Conservation (phyloP, 1,140 invertebrate species). For the Sycobia sp. region DNA sequence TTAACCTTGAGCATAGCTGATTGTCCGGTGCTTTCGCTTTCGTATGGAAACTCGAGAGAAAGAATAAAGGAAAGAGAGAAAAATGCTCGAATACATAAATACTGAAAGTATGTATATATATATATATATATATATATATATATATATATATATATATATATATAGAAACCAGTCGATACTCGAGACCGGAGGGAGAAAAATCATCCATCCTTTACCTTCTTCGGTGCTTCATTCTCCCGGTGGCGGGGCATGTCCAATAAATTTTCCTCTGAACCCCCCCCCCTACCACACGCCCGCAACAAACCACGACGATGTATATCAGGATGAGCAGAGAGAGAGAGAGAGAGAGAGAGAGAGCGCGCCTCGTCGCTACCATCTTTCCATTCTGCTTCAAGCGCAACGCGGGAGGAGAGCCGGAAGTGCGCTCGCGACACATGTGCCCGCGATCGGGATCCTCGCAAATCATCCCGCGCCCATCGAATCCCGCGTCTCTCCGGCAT, state of each 20-base stretch:
- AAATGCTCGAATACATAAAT: too few relatives aligned
- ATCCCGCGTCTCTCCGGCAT: conserved; percentile 18
- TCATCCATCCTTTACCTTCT: not conserved
- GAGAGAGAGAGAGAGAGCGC: too few relatives aligned
- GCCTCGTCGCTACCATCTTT: too few relatives aligned
- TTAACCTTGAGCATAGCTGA: conserved; percentile 10
- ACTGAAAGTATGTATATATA: too few relatives aligned
- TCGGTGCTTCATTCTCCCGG: conserved; percentile 3
- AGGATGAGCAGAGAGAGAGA: not conserved
- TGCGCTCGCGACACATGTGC: conserved; percentile 14
- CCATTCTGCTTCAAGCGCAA: too few relatives aligned
- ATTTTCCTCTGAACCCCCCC: not conserved
- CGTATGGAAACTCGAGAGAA: not conserved
- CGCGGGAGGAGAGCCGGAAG: not conserved
- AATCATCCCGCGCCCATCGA: conserved; percentile 27
- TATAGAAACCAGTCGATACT: not conserved
- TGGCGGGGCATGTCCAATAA: conserved; percentile 26
- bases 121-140: too few relatives aligned
- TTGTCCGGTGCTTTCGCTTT: not conserved
- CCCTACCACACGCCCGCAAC: not conserved
- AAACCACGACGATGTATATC: not conserved
- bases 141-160: too few relatives aligned
- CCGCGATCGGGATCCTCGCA: conserved; percentile 25
- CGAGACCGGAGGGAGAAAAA: conserved; percentile 1
- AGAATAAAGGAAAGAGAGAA: conserved; percentile 1